phyloP scores from a whole-genome alignment of 2,113 vertebrate species.

The Osmerus mordax region DNA sequence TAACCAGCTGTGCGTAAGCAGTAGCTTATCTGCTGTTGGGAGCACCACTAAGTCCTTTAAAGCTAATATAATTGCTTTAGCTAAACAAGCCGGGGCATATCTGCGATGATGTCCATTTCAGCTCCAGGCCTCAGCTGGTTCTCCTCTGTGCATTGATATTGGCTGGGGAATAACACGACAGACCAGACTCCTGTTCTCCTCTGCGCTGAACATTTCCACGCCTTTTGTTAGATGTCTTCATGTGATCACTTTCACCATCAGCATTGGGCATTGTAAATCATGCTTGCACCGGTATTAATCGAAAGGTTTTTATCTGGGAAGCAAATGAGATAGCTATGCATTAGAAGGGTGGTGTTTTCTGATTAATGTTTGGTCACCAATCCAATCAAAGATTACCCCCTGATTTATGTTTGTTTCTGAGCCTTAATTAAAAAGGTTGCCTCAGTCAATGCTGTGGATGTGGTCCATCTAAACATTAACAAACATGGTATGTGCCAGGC shows the following conservation, averaged over 20 bases:
- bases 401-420: background rate
- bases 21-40: background rate
- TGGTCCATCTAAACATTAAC: background rate
- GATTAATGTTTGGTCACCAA: background rate
- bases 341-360: background rate
- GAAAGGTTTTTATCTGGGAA: too few species aligned
- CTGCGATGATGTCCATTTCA: slow-evolving; percentile 6
- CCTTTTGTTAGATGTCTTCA: background rate
- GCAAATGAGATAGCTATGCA: background rate
- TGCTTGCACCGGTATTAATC: too few species aligned
- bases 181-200: background rate
- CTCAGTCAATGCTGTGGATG: background rate
- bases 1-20: background rate
- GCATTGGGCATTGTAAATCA: background rate
- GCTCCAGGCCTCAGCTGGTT: background rate
- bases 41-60: background rate
- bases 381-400: background rate
- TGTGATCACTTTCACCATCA: background rate
- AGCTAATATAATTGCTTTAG: background rate
- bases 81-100: slow-evolving; percentile 7
- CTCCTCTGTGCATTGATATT: background rate
- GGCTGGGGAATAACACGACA: background rate
- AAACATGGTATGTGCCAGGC: background rate
- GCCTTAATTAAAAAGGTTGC: background rate
- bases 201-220: slow-evolving; percentile 22